Evolutionary conservation across 2,797 vertebrate genomes (phyloP), one percentile per base, ranked within the genome.

Genomic region (Oophaga sylvatica): DNA sequence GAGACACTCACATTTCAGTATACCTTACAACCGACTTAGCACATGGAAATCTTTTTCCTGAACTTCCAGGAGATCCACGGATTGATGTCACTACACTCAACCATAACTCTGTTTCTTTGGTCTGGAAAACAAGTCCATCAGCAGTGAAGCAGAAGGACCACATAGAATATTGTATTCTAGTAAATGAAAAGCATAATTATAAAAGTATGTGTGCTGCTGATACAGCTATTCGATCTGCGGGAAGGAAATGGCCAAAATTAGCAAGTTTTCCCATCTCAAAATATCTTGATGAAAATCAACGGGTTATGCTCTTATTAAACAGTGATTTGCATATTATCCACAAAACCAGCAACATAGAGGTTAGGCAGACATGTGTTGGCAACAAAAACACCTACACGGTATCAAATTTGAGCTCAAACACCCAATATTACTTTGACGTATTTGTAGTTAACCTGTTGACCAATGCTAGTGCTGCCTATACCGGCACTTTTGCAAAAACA

Each of bases 341-440:
- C 87, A 93, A 90, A 89, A 87, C 3, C 15, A 90, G 90, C 9
- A 90, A 86, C 5, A 82, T 91, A 1, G 94, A 95, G 35, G 93
- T 96, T 60, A 94, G 91, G 84, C 97, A 96, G 89, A 92, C 91
- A 29, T 98, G 97, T 78, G 88, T 94, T 86, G 97, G 96, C 16
- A 93, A 94, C 9, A 96, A 94, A 91, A 98, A 93, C 17, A 95
- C 95, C 0, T 97, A 97, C 92, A 97, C 95, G 0, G 92, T 98
- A 81, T 94, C 96, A 0, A 95, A 92, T 20, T 95, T 98, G 85
- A 93, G 94, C 67, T 96, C 97, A 1, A 95, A 94, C 90, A 96
- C 95, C 0, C 94, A 94, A 81, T 98, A 98, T 89, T 97, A 97
- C 91, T 97, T 98, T 63, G 97, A 98, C 0, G 93, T 98, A n/a